Evolutionary conservation across 2,797 vertebrate genomes (phyloP), one percentile per base, ranked within the genome.

Genomic region (Tapirus indicus): DNA sequence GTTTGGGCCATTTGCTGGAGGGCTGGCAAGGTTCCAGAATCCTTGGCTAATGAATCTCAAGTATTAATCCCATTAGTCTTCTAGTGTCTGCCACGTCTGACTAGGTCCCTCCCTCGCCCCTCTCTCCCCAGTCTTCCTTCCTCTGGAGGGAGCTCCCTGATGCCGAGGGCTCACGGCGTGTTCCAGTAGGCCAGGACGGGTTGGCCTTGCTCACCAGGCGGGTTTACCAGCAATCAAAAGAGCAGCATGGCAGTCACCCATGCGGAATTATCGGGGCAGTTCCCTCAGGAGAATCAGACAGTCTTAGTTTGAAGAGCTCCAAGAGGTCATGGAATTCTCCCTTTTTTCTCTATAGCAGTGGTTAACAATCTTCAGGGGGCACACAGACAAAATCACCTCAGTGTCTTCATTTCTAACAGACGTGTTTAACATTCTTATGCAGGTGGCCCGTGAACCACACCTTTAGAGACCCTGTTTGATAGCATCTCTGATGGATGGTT

Each of bases 1-100:
- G 95, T 98, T 97, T 93, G 98, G 98, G 95, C 98, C 97, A 90
- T 98, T 98, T 97, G 72, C 96, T 96, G 77, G 83, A 97, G 85
- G 94, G 90, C 41, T 97, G 98, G 98, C 98, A 87, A 2, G 89
- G 71, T 94, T 29, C 93, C 98, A 98, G 97, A 93, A 95, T 69
- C 96, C 97, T 90, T 93, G 89, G 93, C 92, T 98, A 98, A 98
- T 98, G 98, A 98, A 98, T 98, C 96, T 94, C 64, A 97, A 95
- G 92, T 97, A 98, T 98, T 98, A 98, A 98, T 98, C 97, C 90
- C 97, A 98, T 98, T 98, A 98, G 97, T 95, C 93, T 97, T 75
- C 66, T 72, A 92, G 97, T 72, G 89, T 96, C 95, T 96, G 97
- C 96, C 86, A 79, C 96, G 56, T 94, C 94, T 94, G 62, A 91